Conservation (phyloP, 2,113 vertebrate genomes). For the Albula goreensis region DNA sequence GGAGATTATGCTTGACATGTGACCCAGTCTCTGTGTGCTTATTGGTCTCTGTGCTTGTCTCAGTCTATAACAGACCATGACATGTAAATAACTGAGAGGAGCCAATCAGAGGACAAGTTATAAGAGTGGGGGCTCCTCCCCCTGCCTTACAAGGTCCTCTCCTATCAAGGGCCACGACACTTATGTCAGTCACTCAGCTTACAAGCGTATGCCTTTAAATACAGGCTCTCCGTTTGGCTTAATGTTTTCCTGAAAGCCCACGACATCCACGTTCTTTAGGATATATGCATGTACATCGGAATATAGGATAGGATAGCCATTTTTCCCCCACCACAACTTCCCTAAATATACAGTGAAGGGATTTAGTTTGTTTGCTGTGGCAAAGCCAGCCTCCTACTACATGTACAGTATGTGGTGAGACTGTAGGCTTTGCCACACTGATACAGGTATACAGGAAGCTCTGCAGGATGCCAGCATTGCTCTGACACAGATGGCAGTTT, state of each 20-base stretch:
- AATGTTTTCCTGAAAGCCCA: background rate
- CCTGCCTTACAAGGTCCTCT: background rate
- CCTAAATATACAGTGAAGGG: background rate
- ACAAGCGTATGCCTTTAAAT: background rate
- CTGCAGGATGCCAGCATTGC: background rate
- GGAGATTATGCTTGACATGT: conserved; percentile 8
- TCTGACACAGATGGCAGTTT: background rate
- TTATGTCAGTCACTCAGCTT: background rate
- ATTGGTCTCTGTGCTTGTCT: background rate
- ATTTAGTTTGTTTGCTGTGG: background rate
- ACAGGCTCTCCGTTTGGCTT: background rate
- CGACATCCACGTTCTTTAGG: background rate
- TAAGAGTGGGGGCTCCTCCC: background rate
- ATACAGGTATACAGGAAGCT: background rate
- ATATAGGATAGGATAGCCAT: no score
- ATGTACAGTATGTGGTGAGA: background rate
- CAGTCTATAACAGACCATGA: background rate
- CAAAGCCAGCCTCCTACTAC: background rate
- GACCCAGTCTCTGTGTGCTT: conserved; percentile 14
- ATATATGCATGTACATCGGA: background rate
- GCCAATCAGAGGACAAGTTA: background rate
- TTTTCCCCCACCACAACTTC: background rate
- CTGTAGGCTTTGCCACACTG: background rate
- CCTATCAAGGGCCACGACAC: background rate
- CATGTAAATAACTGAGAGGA: background rate